Base-by-base conservation (phyloP, 2,113 vertebrate genomes). In the Neogobius melanostomus region DNA sequence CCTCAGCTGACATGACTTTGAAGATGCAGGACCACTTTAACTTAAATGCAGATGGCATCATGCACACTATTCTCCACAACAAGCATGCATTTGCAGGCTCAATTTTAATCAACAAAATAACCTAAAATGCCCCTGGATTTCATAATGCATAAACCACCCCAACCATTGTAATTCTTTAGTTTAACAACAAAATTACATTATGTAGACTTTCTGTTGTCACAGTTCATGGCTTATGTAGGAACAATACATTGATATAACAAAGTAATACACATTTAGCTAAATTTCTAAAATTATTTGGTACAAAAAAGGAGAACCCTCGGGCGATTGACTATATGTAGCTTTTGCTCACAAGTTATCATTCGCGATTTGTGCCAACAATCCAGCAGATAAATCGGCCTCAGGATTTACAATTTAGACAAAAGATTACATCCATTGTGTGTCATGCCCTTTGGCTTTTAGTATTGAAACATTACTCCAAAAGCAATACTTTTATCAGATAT, bases 21-120 rank as follows among this genome's bases (percentile, higher is more conserved):
- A 60, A 60, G 62, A 77, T 77, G 54, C 52, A 68, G 36, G 76
- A 75, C 68, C 68, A 36, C 28, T 28, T 28, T 36, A 36, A 49
- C 46, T 74, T 71, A 80, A 71, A 77, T 53, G 65, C 11, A 65
- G 48, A 76, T 15, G 75, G 63, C 75, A 54, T 75, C 76, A 86
- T 89, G 81, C 77, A 73, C 70, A 66, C 51, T 15, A 57, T 53
- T 53, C 62, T 78, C 54, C 63, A 76, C 51, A 8, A 74, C 47
- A 51, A 64, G 51, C 83, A 81, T 87, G 85, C 83, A 11, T 16
- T 66, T 52, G 53, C 4, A 7, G 8, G 8, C 16, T 73, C 51
- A 66, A 69, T 59, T 51, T 57, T 5, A 59, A 63, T 62, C 56
- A 42, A 59, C 56, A 49, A 45, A 7, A 44, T 16, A 8, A 66